phyloP scores from a whole-genome alignment of 2,113 vertebrate species.

The Neogale vison region DNA sequence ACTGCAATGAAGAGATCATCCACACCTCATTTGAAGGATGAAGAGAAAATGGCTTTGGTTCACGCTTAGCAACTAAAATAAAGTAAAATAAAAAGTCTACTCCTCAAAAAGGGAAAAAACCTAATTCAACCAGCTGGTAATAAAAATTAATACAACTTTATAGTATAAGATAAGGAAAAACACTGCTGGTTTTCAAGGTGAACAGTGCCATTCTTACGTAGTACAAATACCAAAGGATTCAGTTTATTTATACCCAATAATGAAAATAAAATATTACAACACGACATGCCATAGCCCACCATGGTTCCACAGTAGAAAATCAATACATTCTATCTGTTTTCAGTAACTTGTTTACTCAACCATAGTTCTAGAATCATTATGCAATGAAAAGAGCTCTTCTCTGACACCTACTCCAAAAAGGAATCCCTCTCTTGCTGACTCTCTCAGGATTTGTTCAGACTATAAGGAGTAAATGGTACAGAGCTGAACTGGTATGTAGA shows the following conservation, averaged over 20 bases:
- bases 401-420: not conserved
- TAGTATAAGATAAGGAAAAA: not conserved
- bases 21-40: not conserved
- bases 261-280: conserved; percentile 66
- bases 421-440: not conserved
- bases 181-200: not conserved
- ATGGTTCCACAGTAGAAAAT: conserved; percentile 68
- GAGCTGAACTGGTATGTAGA: conserved; percentile 6
- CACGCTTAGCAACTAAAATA: not conserved
- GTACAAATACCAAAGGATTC: not conserved
- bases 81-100: not conserved
- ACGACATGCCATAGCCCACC: conserved; percentile 46
- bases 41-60: conserved; percentile 24
- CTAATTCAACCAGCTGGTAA: not conserved
- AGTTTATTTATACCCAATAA: conserved; percentile 53
- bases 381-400: conserved; percentile 65
- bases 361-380: conserved; percentile 75
- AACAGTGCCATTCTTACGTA: not conserved
- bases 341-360: conserved; percentile 72
- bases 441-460: conserved; percentile 3
- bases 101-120: not conserved
- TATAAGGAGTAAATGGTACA: not conserved
- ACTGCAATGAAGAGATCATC: not conserved
- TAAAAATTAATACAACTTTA: not conserved
- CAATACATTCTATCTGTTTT: conserved; percentile 40